Evolutionary conservation across 2,888 invertebrate genomes (phyloP), one percentile per base, ranked within the genome.

Genomic region (Anoplius nigerrimus): DNA sequence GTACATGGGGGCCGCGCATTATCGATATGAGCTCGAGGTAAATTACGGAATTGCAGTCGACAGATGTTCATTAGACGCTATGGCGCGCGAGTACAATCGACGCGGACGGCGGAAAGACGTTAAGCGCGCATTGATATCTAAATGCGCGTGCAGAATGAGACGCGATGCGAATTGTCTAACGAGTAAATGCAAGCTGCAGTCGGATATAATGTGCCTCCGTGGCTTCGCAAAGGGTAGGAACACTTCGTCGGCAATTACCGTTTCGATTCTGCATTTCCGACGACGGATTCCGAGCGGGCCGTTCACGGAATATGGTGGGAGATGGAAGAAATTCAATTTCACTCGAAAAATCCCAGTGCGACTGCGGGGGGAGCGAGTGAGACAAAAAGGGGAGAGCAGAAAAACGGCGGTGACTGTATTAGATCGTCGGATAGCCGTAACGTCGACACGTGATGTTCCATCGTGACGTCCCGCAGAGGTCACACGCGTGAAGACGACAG

Each of bases 241-340:
- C 11, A 5, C n/a, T 22, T 27, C 51, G 42, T 24, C 66, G 55
- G 53, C 56, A 61, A 72, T 77, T 75, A 77, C 69, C 56, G 58
- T 63, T 75, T 74, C 74, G 75, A 77, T 77, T 66, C n/a, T 63
- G 54, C 56, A 24, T 48, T 52, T 21, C 20, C 60, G 21, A 27
- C 48, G 48, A 58, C 27, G 58, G 27, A 21, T 21, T 43, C 43
- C 27, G 6, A 20, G 54, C 34, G 42, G 15, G 21, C n/a, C n/a
- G n/a, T n/a, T n/a, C n/a, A n/a, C n/a, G n/a, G 6, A 18, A 61
- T 2, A n/a, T 53, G 1, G 21, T 51, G 34, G 21, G 24, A 2
- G 13, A 48, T 48, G 51, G 48, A 16, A 53, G 66, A 51, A 69
- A 59, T 72, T 71, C 67, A 75, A 67, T 75, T 77, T 68, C 27